Evolutionary conservation across 1,140 invertebrate genomes (phyloP).

Genomic region (Pentalonia nigronervosa): DNA sequence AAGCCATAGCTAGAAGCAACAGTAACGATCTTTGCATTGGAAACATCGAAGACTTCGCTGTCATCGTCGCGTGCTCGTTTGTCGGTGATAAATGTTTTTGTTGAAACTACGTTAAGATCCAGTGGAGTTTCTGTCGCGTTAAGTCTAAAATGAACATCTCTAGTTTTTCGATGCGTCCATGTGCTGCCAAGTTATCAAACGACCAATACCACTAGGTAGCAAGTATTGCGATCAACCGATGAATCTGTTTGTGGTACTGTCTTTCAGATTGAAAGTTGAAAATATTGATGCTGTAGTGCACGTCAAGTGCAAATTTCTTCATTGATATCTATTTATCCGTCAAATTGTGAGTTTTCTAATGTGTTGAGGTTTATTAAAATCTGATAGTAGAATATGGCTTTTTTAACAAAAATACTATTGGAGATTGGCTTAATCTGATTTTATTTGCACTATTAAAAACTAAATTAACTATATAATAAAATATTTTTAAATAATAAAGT

Average conservation of each 20-base stretch:
- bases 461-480: not conserved
- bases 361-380: not conserved
- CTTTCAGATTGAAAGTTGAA: not conserved
- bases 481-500: not conserved
- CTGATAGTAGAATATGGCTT: not conserved
- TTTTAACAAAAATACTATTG: not conserved
- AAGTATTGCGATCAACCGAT: not conserved
- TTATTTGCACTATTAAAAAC: not conserved
- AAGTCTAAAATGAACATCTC: too few species aligned
- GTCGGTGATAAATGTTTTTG: not conserved
- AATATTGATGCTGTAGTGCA: not conserved
- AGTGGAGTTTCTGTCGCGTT: not conserved
- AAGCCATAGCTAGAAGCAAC: not conserved
- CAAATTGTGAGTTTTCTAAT: not conserved
- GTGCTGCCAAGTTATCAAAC: not conserved
- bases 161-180: not conserved
- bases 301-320: not conserved
- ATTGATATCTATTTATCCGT: not conserved
- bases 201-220: not conserved
- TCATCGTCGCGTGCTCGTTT: not conserved
- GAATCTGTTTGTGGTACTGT: not conserved
- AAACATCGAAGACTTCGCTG: not conserved
- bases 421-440: not conserved
- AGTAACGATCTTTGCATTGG: not conserved
- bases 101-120: not conserved